Evolutionary conservation across 2,888 invertebrate species (phyloP), one percentile per base, ranked within the genome.

Genomic region (Hypselothyrea guttata): DNA sequence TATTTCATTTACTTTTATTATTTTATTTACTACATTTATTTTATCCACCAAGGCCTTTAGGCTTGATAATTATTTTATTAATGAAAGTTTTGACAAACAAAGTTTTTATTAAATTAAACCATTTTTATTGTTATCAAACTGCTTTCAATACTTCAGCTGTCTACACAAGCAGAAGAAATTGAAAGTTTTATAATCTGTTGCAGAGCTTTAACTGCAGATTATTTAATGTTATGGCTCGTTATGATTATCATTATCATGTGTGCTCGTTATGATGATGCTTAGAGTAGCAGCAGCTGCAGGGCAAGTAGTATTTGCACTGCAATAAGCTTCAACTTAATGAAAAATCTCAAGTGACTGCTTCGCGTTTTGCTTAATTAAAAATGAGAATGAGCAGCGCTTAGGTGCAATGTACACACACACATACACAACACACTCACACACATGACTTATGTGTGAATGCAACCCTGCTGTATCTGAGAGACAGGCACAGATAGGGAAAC

Each of bases 341-440:
- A 82, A 79, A 82, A 74, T 76, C 76, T 78, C 64, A 70, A 74
- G 72, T 76, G 74, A 59, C 67, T 81, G 75, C 64, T 52, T 42
- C 75, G 65, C 78, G 67, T 75, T 79, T 82, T 82, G 82, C 82
- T 74, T 79, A 79, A 79, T 82, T 79, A 82, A 79, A 79, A 79
- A 78, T 70, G 82, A 81, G 75, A 65, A 76, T 74, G 78, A 77
- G 75, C 71, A 81, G 48, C 51, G 55, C 54, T 68, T 60, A 65
- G 47, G 44, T 56, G 54, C 52, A 49, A 5, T 45, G 45, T 55
- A 69, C 41, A 72, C 53, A 67, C 33, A 47, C 53, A 15, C 38
- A 9, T 18, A 49, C 31, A 40, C 22, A 33, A 27, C 37, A 28
- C 41, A 22, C 30, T 2, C 7, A 16, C 22, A 28, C 16, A 41